A percentile compares a stretch with the other conserved stretches of the same genome.
These are phyloP conservation scores for Drosophila paulistorum DNA, from an alignment of 1,140 invertebrate genomes.

Conservation along the genomic window DNA sequence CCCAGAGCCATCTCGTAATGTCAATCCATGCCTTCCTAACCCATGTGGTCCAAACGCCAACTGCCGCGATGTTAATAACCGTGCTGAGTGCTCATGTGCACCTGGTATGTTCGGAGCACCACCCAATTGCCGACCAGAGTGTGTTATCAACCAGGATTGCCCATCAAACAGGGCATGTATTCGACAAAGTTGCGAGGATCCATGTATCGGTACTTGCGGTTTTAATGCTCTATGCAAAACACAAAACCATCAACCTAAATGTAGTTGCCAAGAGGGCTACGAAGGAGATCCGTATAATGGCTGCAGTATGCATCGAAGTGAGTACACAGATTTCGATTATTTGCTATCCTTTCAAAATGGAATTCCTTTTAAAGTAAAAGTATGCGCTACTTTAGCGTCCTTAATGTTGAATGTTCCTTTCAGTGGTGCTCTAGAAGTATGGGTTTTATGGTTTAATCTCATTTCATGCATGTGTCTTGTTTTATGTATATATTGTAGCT, in stretches of 20 bases:
- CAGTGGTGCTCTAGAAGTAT: constrained; percentile 72
- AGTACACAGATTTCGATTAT: constrained; percentile 76
- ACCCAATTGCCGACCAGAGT: constrained; percentile 90
- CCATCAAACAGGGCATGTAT: constrained; percentile 90
- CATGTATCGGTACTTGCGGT: constrained; percentile 92
- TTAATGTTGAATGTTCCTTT: constrained; percentile 76
- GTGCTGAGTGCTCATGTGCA: constrained; percentile 90
- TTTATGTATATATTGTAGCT: constrained; percentile 60
- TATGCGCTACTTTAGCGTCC: constrained; percentile 28
- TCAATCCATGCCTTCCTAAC: constrained; percentile 89
- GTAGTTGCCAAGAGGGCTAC: constrained; percentile 89
- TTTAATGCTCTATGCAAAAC: constrained; percentile 91
- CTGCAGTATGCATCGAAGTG: constrained; percentile 88
- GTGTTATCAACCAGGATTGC: constrained; percentile 91
- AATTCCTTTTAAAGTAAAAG: constrained; percentile 16
- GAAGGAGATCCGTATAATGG: constrained; percentile 93
- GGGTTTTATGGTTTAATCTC: constrained; percentile 57
- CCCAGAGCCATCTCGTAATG: constrained; percentile 73
- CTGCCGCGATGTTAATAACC: constrained; percentile 87
- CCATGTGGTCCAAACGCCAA: constrained; percentile 93
- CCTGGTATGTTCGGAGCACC: constrained; percentile 92
- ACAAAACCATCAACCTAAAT: constrained; percentile 90
- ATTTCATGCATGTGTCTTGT: constrained; percentile 67
- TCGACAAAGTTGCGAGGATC: constrained; percentile 90
- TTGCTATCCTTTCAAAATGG: constrained; percentile 36